Conservation (phyloP, 2,113 vertebrate genomes). For the Melanotaenia duboulayi region DNA sequence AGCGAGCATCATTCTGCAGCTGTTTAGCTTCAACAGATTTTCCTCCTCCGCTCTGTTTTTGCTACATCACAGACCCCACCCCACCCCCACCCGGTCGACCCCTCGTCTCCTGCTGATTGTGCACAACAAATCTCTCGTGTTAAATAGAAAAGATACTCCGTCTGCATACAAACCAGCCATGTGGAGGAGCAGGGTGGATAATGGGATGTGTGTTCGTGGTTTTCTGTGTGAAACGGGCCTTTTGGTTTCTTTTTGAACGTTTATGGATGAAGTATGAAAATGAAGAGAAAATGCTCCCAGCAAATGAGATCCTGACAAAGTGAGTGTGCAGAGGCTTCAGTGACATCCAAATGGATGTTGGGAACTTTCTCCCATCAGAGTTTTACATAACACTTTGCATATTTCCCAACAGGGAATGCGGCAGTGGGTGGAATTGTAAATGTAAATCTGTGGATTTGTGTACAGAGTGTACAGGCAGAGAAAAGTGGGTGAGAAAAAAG, state of each 20-base stretch:
- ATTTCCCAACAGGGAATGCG: conserved; percentile 40
- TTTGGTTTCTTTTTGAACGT: background rate
- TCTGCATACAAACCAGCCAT: conserved; percentile 54
- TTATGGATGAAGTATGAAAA: background rate
- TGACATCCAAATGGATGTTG: conserved; percentile 4
- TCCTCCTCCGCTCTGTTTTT: conserved; percentile 1
- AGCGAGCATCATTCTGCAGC: conserved; percentile 14
- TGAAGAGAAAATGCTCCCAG: background rate
- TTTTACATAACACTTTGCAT: conserved; percentile 72
- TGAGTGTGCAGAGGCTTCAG: conserved; percentile 6
- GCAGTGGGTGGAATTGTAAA: conserved; percentile 55
- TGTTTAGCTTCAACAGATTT: background rate
- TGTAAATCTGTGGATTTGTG: conserved; percentile 52
- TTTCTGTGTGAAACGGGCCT: no score
- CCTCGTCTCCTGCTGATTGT: conserved; percentile 50
- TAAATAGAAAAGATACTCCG: conserved; percentile 23
- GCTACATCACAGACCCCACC: conserved; percentile 49
- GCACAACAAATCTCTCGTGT: conserved; percentile 27
- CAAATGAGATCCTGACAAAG: background rate
- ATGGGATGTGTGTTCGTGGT: background rate
- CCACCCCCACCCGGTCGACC: no score
- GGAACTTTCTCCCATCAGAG: conserved; percentile 10
- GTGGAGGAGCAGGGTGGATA: background rate
- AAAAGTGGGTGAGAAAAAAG: background rate
- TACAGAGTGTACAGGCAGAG: conserved; percentile 18